A percentile compares a stretch with the other conserved stretches of the same genome.
phyloP scores from a whole-genome alignment of 1,140 invertebrate genomes.

The Eubasilissa regina region DNA sequence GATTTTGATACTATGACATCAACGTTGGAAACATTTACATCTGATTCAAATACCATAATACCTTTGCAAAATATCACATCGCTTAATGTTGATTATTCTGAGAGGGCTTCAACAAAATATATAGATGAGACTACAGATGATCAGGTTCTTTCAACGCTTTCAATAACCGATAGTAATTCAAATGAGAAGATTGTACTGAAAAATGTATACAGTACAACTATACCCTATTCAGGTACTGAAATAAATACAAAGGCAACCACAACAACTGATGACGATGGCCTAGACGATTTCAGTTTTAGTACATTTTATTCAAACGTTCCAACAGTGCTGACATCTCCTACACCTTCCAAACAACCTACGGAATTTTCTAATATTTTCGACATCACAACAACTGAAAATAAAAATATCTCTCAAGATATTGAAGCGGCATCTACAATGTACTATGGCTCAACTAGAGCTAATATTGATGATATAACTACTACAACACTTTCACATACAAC shows the following conservation, averaged over 20 bases:
- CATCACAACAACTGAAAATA: constrained; percentile 37
- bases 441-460: constrained; percentile 44
- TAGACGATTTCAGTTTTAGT: constrained; percentile 42
- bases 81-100: not conserved
- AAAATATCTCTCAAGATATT: constrained; percentile 49
- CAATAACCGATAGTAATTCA: too few species aligned
- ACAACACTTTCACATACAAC: constrained; percentile 18
- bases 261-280: constrained; percentile 28
- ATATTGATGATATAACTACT: constrained; percentile 34
- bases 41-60: constrained; percentile 14
- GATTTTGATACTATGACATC: constrained; percentile 3
- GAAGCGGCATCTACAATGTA: constrained; percentile 52
- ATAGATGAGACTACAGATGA: not conserved
- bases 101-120: not conserved
- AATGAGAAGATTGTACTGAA: not conserved
- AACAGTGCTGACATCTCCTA: constrained; percentile 12
- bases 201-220: not conserved
- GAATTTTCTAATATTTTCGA: constrained; percentile 44
- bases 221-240: not conserved
- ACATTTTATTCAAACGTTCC: constrained; percentile 14
- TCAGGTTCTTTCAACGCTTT: constrained; percentile 8
- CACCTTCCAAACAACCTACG: constrained; percentile 13
- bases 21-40: constrained; percentile 1
- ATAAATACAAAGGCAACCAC: constrained; percentile 9
- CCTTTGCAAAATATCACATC: constrained; percentile 2